Conservation (phyloP, 2,113 vertebrate genomes). For the Sigmodon hispidus region DNA sequence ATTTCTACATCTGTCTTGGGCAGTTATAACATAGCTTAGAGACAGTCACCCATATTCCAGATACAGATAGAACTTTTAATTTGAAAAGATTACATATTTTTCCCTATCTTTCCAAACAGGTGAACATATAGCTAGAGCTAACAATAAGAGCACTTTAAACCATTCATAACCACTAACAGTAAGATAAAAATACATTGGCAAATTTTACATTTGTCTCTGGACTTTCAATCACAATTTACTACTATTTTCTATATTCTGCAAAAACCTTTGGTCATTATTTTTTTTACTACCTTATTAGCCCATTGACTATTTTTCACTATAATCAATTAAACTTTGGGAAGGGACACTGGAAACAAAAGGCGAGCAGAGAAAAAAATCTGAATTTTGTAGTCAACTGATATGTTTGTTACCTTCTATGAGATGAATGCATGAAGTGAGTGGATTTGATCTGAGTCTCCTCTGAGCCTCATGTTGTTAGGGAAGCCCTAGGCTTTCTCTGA, state of each 20-base stretch:
- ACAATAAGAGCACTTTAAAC: background rate
- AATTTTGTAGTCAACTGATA: background rate
- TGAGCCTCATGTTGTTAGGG: background rate
- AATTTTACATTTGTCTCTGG: background rate
- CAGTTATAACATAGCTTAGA: background rate
- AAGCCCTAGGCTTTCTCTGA: background rate
- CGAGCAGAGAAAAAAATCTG: background rate
- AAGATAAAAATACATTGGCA: constrained; percentile 1
- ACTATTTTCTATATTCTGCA: background rate
- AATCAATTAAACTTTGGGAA: background rate
- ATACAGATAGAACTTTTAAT: background rate
- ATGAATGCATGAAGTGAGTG: background rate
- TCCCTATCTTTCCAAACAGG: background rate
- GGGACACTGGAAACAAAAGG: background rate
- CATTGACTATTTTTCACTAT: background rate
- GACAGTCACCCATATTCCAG: background rate
- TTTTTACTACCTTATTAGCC: background rate
- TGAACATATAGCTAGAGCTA: background rate
- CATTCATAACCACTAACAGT: background rate
- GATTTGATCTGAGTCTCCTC: background rate
- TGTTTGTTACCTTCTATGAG: background rate
- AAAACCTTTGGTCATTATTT: background rate
- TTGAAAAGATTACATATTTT: background rate
- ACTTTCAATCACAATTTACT: background rate
- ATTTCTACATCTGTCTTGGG: background rate